Evolutionary conservation across 2,888 invertebrate species (phyloP), one percentile per base, ranked within the genome.

Genomic region (Anticlea derivata): DNA sequence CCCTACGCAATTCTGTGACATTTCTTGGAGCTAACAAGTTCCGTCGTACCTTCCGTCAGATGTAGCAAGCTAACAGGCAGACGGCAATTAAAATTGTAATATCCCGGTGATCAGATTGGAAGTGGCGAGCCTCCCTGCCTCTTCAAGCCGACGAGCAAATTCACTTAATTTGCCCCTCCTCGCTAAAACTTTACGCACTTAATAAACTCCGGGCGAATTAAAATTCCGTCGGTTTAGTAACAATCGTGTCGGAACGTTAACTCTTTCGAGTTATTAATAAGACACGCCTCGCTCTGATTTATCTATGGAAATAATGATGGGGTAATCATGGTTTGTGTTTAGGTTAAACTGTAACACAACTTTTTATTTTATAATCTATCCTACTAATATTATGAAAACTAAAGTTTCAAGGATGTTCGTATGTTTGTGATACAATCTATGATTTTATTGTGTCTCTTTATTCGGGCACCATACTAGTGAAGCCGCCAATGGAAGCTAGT

Each of bases 171-270:
- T 79, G 77, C 78, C 78, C 77, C 75, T 75, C 75, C 71, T 73
- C 74, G 78, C 80, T 81, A 75, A 86, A 89, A 89, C 84, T 88
- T 88, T 86, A 87, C 87, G 85, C 87, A 86, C 87, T 87, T 89
- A 87, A 89, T 87, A 85, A 88, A 89, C 85, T 84, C 81, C 63
- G 72, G 81, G 75, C 78, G 82, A 86, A 87, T 89, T 89, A 88
- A 89, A 89, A 88, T 87, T 86, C 86, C 85, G 76, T 78, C 78
- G 82, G 87, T 81, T 86, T 82, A 81, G 83, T 78, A 84, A 84
- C 83, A 85, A 84, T 84, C 85, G 78, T 83, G 86, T 82, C 61
- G 79, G 83, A 82, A 80, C 79, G 81, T 81, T 80, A 83, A 79
- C 84, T 84, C 82, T 81, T 84, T 80, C 75, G 75, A 76, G 78